Evolutionary conservation across 2,888 invertebrate genomes (phyloP), one percentile per base, ranked within the genome.

Genomic region (Leuctra nigra): DNA sequence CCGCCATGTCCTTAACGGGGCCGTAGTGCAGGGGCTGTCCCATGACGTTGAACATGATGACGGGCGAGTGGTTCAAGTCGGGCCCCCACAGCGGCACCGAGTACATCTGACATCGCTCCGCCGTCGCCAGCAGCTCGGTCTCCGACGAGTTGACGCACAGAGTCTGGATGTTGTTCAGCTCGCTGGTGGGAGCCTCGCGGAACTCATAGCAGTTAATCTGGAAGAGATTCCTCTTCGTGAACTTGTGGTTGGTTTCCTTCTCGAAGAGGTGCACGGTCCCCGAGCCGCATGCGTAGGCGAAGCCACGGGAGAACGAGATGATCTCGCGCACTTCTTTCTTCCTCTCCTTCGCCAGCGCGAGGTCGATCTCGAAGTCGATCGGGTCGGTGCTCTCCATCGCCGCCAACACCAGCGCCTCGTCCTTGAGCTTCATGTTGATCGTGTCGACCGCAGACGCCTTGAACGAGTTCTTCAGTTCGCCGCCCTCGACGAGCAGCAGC

Each of bases 1-100:
- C 78, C 1, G 91, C 87, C 33, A 95, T 72, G 2, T 86, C 84
- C 44, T 85, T 83, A 44, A 96, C 87, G 11, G 83, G 77, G 0
- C 88, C 91, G 59, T 86, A 85, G 70, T 96, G 95, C 67, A 90
- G 78, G 0, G 83, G 75, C 56, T 86, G 82, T 0, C 90, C 90
- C 11, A 87, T 76, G 33, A 86, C 18, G 18, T 41, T 41, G 35
- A 50, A 50, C 18, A 16, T 18, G 18, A 50, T 50, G 20, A 35
- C 50, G 14, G 50, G 33, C 18, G 50, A 78, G 66, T 75, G 73
- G 50, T 74, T 68, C 67, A 80, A 72, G 61, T 81, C 79, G 50
- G 77, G 78, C 6, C 83, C 82, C 74, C 85, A 86, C 29, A 89
- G 69, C 59, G 79, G 78, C 0, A 80, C 82, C 54, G 75, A 74